Conservation (phyloP, 2,113 vertebrate species). For the Calonectris borealis region DNA sequence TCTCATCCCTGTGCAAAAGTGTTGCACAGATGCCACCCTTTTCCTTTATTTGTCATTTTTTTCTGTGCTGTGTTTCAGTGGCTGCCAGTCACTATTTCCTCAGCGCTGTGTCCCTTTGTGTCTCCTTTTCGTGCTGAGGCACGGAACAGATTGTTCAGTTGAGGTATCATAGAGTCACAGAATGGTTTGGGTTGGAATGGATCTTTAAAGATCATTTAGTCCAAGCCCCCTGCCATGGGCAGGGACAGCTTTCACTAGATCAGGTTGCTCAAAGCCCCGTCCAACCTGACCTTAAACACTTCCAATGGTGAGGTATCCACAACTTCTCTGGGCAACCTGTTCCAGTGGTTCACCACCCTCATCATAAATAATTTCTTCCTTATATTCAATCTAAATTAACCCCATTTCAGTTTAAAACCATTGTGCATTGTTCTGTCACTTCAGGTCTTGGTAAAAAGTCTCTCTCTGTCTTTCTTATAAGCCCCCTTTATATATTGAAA, state of each 20-base stretch:
- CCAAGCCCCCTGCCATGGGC: no score
- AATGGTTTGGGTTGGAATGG: not conserved
- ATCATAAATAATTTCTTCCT: not conserved
- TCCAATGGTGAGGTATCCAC: not conserved
- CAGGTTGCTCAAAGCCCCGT: not conserved
- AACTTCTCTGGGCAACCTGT: not conserved
- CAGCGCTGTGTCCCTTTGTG: not conserved
- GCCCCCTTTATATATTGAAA: not conserved
- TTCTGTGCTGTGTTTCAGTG: not conserved
- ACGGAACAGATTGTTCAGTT: not conserved
- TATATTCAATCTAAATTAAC: not conserved
- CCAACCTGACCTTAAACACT: not conserved
- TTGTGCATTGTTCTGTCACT: not conserved
- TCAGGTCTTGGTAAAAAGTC: not conserved
- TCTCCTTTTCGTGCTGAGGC: not conserved
- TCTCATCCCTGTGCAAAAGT: not conserved
- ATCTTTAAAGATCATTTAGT: not conserved
- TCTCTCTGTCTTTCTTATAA: not conserved
- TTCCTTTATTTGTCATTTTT: not conserved
- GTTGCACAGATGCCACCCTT: not conserved
- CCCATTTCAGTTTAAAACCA: not conserved
- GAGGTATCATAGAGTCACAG: not conserved
- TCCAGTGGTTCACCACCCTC: not conserved
- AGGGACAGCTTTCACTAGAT: not conserved
- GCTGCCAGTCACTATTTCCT: not conserved